These are phyloP conservation scores for Eupeodes luniger DNA, from an alignment of 2,888 invertebrate species.

Conservation along the genomic window DNA sequence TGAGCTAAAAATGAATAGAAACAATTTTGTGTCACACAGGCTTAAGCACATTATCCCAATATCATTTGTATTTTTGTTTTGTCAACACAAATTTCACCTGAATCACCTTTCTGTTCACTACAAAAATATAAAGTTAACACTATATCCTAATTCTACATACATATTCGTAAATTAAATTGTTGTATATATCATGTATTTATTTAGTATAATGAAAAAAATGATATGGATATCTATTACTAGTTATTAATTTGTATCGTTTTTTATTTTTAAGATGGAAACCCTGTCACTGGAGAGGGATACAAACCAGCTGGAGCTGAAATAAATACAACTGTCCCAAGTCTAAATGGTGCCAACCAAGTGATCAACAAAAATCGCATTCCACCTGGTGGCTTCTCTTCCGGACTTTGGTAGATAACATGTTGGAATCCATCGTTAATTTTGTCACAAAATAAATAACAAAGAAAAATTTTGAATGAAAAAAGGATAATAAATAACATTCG, in stretches of 20 bases:
- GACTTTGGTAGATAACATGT: constrained; percentile 83
- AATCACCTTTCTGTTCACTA: too few relatives aligned
- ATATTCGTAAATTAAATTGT: too few relatives aligned
- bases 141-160: too few relatives aligned
- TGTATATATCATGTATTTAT: too few relatives aligned
- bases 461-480: constrained; percentile 33
- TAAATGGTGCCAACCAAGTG: constrained; percentile 83
- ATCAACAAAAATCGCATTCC: constrained; percentile 84
- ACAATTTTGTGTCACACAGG: too few relatives aligned
- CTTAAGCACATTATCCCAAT: too few relatives aligned
- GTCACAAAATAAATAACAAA: constrained; percentile 61
- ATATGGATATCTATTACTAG: background rate
- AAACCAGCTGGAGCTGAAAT: constrained; percentile 82
- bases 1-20: too few relatives aligned
- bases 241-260: constrained; percentile 1
- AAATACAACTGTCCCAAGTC: constrained; percentile 80
- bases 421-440: constrained; percentile 55
- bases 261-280: constrained; percentile 84
- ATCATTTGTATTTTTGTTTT: too few relatives aligned
- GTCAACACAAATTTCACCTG: too few relatives aligned
- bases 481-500: constrained; percentile 57
- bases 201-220: too few relatives aligned
- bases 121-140: too few relatives aligned
- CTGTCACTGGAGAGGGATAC: constrained; percentile 86
- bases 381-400: constrained; percentile 84